Base-by-base conservation (phyloP, 1,140 invertebrate species). In the Acyrthosiphon pisum region DNA sequence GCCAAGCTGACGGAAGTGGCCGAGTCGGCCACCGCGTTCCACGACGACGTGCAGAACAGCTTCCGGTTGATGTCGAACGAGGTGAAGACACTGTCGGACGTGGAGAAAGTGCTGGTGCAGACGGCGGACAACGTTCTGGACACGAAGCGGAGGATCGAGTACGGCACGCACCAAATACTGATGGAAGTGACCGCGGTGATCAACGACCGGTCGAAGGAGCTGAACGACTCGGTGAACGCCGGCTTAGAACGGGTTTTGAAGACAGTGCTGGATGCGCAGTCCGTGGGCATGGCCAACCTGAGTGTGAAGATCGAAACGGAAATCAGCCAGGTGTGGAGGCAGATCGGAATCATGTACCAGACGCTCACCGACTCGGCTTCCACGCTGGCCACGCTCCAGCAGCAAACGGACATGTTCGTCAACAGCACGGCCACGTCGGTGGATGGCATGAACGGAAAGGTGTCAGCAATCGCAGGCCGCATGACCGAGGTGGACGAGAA, bases 101-200 rank as follows among this genome's bases (percentile, higher is more conserved):
- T 98, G 56, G 98, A 98, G 94, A 96, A 97, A 91, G 97, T 98
- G 2, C 96, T 98, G 95, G 96, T 98, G 60, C 97, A 98, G 95
- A 98, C 98, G 93, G 97, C 97, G 0, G 98, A 98, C 95, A 97
- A 97, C 94, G 97, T 98, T 9, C 95, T 98, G 94, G 97, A 98
- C 86, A 98, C 97, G 0, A 98, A 98, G 95, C 96, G 97, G 93
- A 96, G 97, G 37, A 96, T 98, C 2, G 98, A 98, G 94, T 98
- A 98, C 94, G 97, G 97, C 0, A 97, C 98, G 1, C 97, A 98
- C 94, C 97, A 98, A 95, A 97, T 98, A 94, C 95, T 98, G n/a
- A 95, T 97, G n/a, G 97, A 98, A 95, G 96, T 98, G 44, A 96
- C 96, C 9, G 96, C 97, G 87, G 94, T 97, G 11, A 95, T 98